These are phyloP conservation scores for Sapayoa aenigma DNA, from an alignment of 2,113 vertebrate species.

Conservation along the genomic window DNA sequence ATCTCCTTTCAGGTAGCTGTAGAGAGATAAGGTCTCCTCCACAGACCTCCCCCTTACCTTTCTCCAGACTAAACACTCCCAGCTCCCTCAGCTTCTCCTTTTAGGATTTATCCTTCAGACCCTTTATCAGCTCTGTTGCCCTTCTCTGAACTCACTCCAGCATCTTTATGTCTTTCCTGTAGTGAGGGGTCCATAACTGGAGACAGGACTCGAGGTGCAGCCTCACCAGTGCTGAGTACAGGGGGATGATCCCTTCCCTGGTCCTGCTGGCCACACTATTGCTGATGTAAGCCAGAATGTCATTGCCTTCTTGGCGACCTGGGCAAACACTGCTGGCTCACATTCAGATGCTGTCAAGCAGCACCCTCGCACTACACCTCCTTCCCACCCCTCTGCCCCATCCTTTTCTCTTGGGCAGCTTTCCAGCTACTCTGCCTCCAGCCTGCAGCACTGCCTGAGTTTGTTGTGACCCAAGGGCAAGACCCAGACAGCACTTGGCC, in stretches of 20 bases:
- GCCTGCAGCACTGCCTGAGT: background rate
- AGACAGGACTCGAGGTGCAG: accelerated
- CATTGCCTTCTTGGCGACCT: background rate
- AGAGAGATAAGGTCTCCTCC: accelerated
- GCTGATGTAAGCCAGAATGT: background rate
- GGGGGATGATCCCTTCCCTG: background rate
- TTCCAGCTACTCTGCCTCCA: background rate
- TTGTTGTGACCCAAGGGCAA: background rate
- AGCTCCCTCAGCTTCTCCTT: background rate
- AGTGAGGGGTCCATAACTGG: accelerated
- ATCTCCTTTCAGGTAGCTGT: background rate
- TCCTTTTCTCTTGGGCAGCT: background rate
- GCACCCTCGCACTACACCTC: background rate
- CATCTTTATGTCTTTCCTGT: background rate
- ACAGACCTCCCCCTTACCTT: background rate
- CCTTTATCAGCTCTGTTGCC: accelerated
- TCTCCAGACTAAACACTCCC: accelerated
- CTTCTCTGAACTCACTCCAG: background rate
- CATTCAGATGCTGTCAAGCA: background rate
- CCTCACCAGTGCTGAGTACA: background rate
- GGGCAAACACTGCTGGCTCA: background rate
- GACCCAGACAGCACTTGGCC: background rate
- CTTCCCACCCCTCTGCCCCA: background rate
- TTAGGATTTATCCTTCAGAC: background rate
- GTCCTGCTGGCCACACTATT: accelerated